Percentiles rank a stretch among this genome's conserved stretches.
Conservation (phyloP, 2,888 invertebrate species). For the Hedychridium roseum region DNA sequence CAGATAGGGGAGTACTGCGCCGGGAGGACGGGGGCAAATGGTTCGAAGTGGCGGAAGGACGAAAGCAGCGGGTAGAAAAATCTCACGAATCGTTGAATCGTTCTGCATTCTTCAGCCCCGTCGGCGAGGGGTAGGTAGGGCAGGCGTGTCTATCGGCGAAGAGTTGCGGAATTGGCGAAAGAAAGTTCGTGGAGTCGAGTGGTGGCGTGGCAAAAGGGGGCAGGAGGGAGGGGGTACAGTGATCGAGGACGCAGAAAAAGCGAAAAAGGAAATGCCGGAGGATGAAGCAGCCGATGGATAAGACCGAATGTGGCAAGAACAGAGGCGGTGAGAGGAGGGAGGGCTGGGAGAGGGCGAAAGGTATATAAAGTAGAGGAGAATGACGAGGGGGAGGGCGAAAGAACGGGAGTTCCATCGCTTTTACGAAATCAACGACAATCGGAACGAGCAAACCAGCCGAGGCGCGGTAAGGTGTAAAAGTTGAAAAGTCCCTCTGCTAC, state of each 20-base stretch:
- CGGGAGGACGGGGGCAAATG: background rate
- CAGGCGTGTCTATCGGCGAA: conserved; percentile 5
- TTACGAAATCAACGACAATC: conserved; percentile 34
- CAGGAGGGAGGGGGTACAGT: background rate
- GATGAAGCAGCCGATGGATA: too few species aligned
- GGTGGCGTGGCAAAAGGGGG: conserved; percentile 16
- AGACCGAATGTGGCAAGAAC: too few species aligned
- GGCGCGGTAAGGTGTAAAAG: conserved; percentile 18
- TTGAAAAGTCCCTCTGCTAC: conserved; percentile 17
- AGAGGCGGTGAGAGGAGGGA: too few species aligned
- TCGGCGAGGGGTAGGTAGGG: conserved; percentile 5
- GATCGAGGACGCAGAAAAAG: too few species aligned
- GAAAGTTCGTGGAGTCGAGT: background rate
- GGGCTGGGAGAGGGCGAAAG: too few species aligned
- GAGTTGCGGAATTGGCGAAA: conserved; percentile 15
- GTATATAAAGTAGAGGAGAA: background rate
- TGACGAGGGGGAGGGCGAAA: conserved; percentile 8
- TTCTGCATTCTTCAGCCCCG: conserved; percentile 14
- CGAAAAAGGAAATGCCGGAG: too few species aligned
- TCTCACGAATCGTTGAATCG: conserved; percentile 19
- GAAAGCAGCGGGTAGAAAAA: conserved; percentile 18
- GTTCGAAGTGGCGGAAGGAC: conserved; percentile 13
- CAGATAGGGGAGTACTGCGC: background rate
- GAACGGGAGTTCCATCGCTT: conserved; percentile 26
- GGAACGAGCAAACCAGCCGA: conserved; percentile 16